Evolutionary conservation across 2,113 vertebrate genomes (phyloP), one percentile per base, ranked within the genome.

Genomic region (Tachysurus vachellii): DNA sequence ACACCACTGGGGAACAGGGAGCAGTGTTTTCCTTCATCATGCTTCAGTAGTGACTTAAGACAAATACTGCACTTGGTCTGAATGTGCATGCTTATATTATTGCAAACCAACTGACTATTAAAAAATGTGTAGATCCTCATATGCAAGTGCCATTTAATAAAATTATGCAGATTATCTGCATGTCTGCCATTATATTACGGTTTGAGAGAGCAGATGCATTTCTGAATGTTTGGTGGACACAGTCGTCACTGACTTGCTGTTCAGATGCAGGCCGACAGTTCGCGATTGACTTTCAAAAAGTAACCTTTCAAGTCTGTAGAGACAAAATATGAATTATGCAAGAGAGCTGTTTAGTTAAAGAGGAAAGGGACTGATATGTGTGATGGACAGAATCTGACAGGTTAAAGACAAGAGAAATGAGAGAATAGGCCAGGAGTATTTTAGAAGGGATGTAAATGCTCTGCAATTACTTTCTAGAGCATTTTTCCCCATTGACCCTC

Each of bases 271-370:
- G 68, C 31, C 71, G 85, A 73, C 79, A 66, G 70, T 79, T 80
- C 83, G 75, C 44, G 88, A 88, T 87, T 91, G 89, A 90, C 86
- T 85, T 89, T 85, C 81, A 79, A 75, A 90, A 75, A 87, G 68
- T 86, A 90, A 90, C 89, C 88, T 90, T 90, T 86, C 68, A 89
- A 86, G 44, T 50, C 82, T 83, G 36, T n/a, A 80, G 81, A 88
- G 87, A 84, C 84, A 80, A 64, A 88, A 89, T 88, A 88, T 91
- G 89, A 88, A 90, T 89, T 91, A 91, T 89, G 88, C 89, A 90
- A 90, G 80, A 75, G 86, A 86, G 82, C 57, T 62, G 88, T 80
- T 88, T 83, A 89, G 83, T 89, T 90, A 91, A 91, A 91, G 85
- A 88, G 90, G 84, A 84, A 28, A 85, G 80, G 62, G 87, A 87